Base-by-base conservation (phyloP, 2,113 vertebrate genomes). In the Xenopus borealis region DNA sequence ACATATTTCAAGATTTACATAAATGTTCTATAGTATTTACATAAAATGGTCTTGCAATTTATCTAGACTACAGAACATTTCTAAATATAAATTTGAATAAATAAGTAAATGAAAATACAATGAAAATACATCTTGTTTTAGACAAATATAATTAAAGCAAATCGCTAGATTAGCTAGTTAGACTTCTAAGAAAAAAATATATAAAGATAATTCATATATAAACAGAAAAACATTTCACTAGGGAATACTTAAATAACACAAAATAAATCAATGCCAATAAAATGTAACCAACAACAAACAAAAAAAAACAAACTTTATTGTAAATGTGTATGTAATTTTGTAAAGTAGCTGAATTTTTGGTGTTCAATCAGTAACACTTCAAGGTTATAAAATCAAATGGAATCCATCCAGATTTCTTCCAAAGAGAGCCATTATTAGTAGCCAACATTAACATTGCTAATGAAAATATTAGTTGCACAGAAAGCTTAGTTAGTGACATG, bases 401-500 rank as follows among this genome's bases (percentile, higher is more conserved):
- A 80, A 81, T 65, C 59, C 78, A 81, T 62, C 69, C 66, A 84
- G 72, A 67, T 81, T 52, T 82, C 71, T 83, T 84, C 46, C 64
- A 84, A 79, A 83, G 63, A 82, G 75, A 86, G 82, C 66, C 79
- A 82, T 78, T 81, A 80, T 77, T 78, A 83, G 70, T 82, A 78
- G 83, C 82, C 84, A 88, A 80, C 66, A 47, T 87, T 86, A 91
- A 87, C 82, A 85, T 82, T 82, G 83, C 83, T 88, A 84, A 87
- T 1, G 13, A 86, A 81, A 83, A 81, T 70, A 84, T 89, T 91
- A 92, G 88, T 90, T 86, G 80, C 81, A 46, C 53, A 87, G 82
- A 89, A 89, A 89, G 83, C 80, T 90, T 85, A 72, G 85, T 89
- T 88, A 91, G 86, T 86, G 82, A 83, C 94, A 94, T 94, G 93